Percentiles rank a stretch among this genome's conserved stretches.
These are phyloP conservation scores for Nannoperca australis DNA, from an alignment of 2,797 vertebrate species.

Conservation along the genomic window DNA sequence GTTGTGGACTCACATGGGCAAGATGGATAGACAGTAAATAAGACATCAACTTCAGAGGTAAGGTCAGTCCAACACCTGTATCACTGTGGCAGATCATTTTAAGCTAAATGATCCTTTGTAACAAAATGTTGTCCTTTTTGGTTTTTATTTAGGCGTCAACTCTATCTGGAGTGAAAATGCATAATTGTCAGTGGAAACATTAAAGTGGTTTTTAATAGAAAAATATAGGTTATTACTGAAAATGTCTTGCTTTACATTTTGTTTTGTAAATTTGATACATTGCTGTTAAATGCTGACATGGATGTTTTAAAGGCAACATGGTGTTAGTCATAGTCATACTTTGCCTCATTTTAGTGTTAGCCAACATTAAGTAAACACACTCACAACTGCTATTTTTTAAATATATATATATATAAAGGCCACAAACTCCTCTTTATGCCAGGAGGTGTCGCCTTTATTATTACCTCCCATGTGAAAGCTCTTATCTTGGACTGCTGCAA, in stretches of 20 bases:
- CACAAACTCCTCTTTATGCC: neutral
- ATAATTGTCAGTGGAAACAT: neutral
- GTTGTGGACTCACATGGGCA: conserved; percentile 59
- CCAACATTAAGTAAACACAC: neutral
- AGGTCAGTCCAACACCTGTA: conserved; percentile 57
- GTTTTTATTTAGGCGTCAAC: neutral
- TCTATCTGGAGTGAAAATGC: neutral
- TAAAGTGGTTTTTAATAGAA: neutral
- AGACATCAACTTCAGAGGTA: conserved; percentile 80
- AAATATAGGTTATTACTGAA: too few relatives aligned
- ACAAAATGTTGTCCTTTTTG: neutral
- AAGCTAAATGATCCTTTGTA: neutral
- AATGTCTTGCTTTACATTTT: neutral
- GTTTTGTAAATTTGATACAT: neutral
- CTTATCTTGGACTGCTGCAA: conserved; percentile 11
- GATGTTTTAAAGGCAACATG: conserved; percentile 8
- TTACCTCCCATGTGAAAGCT: conserved; percentile 2
- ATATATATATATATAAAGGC: too few relatives aligned
- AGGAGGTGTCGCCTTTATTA: neutral
- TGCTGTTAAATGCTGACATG: neutral
- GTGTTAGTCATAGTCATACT: neutral
- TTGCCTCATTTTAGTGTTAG: neutral
- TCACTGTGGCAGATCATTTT: conserved; percentile 7
- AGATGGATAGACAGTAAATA: conserved; percentile 80
- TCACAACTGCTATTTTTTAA: neutral